Base-by-base conservation (phyloP, 2,113 vertebrate genomes). In the Peromyscus californicus region DNA sequence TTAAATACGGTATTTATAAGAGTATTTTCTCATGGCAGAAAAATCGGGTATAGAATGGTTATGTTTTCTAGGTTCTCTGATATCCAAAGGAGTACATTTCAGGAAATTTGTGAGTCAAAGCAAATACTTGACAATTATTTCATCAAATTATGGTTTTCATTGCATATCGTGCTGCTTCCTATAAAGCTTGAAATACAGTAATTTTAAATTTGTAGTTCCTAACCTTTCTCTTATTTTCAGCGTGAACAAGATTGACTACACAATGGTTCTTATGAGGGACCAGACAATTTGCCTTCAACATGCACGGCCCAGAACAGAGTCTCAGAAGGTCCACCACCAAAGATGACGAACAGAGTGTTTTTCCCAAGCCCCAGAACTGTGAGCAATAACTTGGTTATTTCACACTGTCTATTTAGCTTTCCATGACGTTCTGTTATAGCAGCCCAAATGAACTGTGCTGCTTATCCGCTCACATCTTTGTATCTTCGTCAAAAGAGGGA, bases 1-100 rank as follows among this genome's bases (percentile, higher is more conserved):
- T 89, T 96, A 96, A 97, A 97, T 97, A 88, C 51, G 96, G 70
- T 96, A 82, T 95, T 97, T 91, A 96, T 95, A 94, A 96, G 89
- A 72, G 15, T 96, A 91, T 48, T 89, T 93, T 54, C 51, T 90
- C 59, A 93, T 2, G 98, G 69, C 75, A 97, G 59, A 93, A 82
- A 54, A 39, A 80, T 95, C 79, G 15, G 12, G 84, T 82, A 9
- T 0, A 92, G 91, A 48, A 96, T 93, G 59, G 97, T 97, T 97
- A 91, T 97, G 98, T 98, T 96, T 16, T 22, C 89, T 94, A 63
- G 39, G 12, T 69, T 75, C 67, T 95, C 82, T 88, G 69, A 69
- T 94, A 89, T 87, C 63, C 84, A 93, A 93, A 89, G 61, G 83
- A 89, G 22, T 78, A 89, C 33, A 76, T 90, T 82, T 76, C 51